phyloP scores from a whole-genome alignment of 2,113 vertebrate species.

The Drymodes brunneopygia region DNA sequence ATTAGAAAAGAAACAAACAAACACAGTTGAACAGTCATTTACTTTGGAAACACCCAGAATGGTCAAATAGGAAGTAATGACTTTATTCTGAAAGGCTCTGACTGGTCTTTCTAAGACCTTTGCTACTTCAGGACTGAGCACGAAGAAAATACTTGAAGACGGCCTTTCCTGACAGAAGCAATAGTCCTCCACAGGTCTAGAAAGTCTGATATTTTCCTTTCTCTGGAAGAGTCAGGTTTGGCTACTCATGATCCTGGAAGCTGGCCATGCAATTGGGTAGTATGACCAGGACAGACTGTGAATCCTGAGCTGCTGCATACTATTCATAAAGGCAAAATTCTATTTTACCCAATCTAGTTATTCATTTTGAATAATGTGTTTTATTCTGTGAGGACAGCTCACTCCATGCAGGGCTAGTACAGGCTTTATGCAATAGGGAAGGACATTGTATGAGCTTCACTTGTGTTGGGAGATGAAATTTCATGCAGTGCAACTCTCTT shows the following conservation, averaged over 20 bases:
- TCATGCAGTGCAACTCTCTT: background rate
- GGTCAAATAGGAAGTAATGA: background rate
- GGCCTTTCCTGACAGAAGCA: background rate
- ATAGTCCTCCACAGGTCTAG: background rate
- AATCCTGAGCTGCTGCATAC: background rate
- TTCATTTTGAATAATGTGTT: background rate
- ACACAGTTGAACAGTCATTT: background rate
- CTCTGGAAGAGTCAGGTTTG: background rate
- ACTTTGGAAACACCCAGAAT: background rate
- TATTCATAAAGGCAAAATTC: background rate
- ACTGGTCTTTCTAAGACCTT: background rate
- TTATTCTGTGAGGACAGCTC: background rate
- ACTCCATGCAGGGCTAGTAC: background rate
- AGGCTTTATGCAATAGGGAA: background rate
- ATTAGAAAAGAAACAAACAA: background rate
- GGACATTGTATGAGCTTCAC: background rate
- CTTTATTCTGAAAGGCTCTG: background rate
- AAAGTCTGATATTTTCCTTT: background rate
- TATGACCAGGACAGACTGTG: background rate
- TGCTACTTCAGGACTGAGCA: background rate
- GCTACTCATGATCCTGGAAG: rapidly evolving
- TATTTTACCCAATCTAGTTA: background rate
- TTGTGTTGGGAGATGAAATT: background rate
- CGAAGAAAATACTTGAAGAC: background rate
- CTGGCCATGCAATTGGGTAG: background rate